Conservation (phyloP, 2,113 vertebrate species). For the Bungarus multicinctus region DNA sequence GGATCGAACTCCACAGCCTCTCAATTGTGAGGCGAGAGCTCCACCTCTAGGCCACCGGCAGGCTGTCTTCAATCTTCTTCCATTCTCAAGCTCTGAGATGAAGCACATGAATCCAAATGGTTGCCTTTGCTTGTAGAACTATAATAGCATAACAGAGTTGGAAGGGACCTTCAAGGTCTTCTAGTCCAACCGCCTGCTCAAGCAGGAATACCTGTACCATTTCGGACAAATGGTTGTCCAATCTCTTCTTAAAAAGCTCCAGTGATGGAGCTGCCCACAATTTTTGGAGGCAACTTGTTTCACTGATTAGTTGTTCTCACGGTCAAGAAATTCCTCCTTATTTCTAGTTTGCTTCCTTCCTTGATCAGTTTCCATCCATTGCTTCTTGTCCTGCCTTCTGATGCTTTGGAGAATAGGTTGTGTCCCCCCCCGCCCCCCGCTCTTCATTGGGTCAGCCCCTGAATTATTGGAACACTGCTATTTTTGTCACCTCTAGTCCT, state of each 20-base stretch:
- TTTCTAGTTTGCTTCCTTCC: neutral
- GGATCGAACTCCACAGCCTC: too few relatives aligned
- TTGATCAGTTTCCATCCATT: neutral
- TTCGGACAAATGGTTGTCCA: too few relatives aligned
- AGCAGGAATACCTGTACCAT: too few relatives aligned
- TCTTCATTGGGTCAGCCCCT: neutral
- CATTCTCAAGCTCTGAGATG: neutral
- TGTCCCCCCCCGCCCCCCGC: accelerated
- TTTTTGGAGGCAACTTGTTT: neutral
- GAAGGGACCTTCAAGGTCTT: too few relatives aligned
- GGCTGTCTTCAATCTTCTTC: neutral
- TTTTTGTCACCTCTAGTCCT: neutral
- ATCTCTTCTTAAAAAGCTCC: too few relatives aligned
- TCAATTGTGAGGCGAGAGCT: too few relatives aligned
- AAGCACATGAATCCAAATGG: too few relatives aligned
- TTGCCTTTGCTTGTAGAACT: too few relatives aligned
- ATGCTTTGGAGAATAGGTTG: neutral
- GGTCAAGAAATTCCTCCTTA: neutral
- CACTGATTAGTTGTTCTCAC: neutral
- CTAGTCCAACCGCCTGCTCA: too few relatives aligned
- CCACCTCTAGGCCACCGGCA: neutral
- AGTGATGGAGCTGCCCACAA: too few relatives aligned
- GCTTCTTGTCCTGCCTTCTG: neutral
- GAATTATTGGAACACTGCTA: neutral
- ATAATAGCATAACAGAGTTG: neutral